Conservation (phyloP, 2,797 vertebrate genomes). For the Cephalopachus bancanus region DNA sequence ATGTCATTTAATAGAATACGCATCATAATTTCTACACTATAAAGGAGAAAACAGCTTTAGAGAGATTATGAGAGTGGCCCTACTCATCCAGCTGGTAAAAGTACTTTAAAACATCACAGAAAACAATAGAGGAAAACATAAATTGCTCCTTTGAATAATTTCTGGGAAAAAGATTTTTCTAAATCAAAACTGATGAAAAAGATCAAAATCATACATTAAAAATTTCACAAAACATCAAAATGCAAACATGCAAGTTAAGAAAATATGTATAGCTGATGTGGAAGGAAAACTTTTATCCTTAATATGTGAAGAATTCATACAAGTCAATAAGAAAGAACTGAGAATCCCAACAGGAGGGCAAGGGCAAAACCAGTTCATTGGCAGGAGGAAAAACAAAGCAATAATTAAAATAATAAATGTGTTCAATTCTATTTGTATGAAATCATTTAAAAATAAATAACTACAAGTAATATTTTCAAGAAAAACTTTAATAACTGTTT, state of each 20-base stretch:
- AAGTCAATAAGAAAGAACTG: background rate
- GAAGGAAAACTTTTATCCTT: background rate
- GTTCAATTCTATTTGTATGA: background rate
- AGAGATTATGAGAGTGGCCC: background rate
- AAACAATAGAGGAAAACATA: background rate
- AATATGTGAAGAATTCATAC: background rate
- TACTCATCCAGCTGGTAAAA: background rate
- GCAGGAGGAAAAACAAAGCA: background rate
- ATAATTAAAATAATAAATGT: background rate
- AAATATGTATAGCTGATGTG: background rate
- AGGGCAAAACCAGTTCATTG: background rate
- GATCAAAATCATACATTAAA: background rate
- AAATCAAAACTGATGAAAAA: background rate
- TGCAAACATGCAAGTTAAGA: background rate
- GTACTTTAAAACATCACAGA: background rate
- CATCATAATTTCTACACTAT: background rate
- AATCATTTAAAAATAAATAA: slow-evolving; percentile 40
- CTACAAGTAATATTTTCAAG: background rate
- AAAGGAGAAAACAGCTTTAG: background rate
- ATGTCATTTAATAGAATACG: background rate
- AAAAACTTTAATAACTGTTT: background rate
- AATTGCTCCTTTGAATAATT: background rate
- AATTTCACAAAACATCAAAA: slow-evolving; percentile 38
- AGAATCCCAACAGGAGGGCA: background rate
- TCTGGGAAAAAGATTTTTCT: slow-evolving; percentile 7